phyloP scores from a whole-genome alignment of 2,113 vertebrate genomes.

The Hypomesus transpacificus region DNA sequence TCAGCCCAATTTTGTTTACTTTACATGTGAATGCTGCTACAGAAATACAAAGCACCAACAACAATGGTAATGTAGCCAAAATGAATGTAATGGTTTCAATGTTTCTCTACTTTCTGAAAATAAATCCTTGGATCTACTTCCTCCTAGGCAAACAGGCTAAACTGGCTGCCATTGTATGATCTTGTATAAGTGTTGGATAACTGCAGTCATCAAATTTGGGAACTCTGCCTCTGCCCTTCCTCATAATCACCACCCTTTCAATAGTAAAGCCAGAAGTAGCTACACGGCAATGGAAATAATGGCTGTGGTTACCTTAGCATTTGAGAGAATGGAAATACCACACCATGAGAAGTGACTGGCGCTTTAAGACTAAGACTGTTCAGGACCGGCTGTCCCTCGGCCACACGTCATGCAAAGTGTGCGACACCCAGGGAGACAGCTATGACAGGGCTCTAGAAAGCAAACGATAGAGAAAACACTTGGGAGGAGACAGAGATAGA shows the following conservation, averaged over 20 bases:
- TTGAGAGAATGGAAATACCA: constrained; percentile 63
- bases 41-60: constrained; percentile 58
- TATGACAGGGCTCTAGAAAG: constrained; percentile 70
- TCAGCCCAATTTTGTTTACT: constrained; percentile 47
- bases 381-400: constrained; percentile 64
- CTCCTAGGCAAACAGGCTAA: constrained; percentile 39
- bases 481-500: constrained; percentile 58
- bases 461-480: constrained; percentile 65
- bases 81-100: constrained; percentile 32
- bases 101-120: constrained; percentile 30
- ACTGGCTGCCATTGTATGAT: constrained; percentile 18
- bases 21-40: constrained; percentile 52
- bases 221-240: constrained; percentile 48
- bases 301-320: constrained; percentile 62
- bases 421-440: constrained; percentile 58
- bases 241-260: constrained; percentile 45
- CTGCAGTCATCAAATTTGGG: constrained; percentile 42
- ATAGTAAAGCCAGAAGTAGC: constrained; percentile 57
- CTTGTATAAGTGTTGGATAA: not conserved
- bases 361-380: constrained; percentile 69
- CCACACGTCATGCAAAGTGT: constrained; percentile 79
- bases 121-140: constrained; percentile 37
- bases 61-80: constrained; percentile 53
- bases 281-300: constrained; percentile 63
- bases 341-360: constrained; percentile 65